phyloP scores from a whole-genome alignment of 2,113 vertebrate genomes.

The Cepphus grylle region DNA sequence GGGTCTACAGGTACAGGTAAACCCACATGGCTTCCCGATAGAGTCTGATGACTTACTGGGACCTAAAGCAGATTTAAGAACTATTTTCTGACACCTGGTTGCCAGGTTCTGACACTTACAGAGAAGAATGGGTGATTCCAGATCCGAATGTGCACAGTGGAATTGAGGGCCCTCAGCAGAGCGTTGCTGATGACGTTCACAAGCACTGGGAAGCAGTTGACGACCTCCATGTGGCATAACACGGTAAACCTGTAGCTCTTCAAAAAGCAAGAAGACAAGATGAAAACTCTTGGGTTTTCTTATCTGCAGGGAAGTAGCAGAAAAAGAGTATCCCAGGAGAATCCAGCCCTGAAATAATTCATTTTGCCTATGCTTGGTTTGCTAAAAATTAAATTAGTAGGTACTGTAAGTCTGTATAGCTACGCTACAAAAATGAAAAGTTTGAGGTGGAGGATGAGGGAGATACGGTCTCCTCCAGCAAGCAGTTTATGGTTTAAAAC shows the following conservation, averaged over 20 bases:
- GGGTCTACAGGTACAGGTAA: background rate
- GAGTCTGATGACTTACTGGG: background rate
- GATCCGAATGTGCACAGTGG: constrained; percentile 72
- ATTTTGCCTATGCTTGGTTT: background rate
- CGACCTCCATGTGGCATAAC: constrained; percentile 79
- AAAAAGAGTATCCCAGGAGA: background rate
- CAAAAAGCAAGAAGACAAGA: background rate
- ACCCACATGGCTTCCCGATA: background rate
- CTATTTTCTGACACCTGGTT: background rate
- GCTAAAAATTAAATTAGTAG: background rate
- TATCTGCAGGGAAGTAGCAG: background rate
- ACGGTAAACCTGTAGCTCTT: constrained; percentile 80
- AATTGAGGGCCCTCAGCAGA: constrained; percentile 76
- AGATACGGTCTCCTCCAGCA: background rate
- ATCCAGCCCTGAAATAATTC: background rate
- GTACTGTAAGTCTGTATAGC: background rate
- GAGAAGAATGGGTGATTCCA: constrained; percentile 76
- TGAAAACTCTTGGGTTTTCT: background rate
- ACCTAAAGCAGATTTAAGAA: background rate
- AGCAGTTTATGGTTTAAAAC: background rate
- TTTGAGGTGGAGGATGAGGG: background rate
- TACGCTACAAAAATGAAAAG: background rate
- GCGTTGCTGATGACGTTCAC: constrained; percentile 86
- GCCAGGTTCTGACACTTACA: constrained; percentile 10
- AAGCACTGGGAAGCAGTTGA: constrained; percentile 84